These are phyloP conservation scores for Drosophila kepulauana DNA, from an alignment of 1,140 invertebrate genomes.

Conservation along the genomic window DNA sequence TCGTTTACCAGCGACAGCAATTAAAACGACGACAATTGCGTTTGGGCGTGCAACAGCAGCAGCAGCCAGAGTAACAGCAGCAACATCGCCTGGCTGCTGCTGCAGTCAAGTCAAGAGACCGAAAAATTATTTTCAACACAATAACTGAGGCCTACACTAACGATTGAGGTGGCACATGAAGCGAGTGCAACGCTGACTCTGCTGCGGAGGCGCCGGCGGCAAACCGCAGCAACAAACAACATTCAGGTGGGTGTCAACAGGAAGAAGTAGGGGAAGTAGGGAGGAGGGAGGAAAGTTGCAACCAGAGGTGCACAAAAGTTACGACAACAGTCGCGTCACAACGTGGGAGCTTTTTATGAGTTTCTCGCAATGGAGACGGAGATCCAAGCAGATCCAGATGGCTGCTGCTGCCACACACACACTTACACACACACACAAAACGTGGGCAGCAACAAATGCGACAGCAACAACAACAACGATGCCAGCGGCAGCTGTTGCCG, in stretches of 20 bases:
- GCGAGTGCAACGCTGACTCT: conserved; percentile 22
- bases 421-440: not conserved
- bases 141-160: conserved; percentile 46
- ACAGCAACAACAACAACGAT: conserved; percentile 15
- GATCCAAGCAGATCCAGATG: conserved; percentile 34
- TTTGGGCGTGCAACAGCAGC: conserved; percentile 51
- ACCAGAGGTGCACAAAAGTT: conserved; percentile 49
- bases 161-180: conserved; percentile 36
- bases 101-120: conserved; percentile 45
- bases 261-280: not conserved
- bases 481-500: conserved; percentile 68
- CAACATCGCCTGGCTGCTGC: conserved; percentile 10
- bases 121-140: conserved; percentile 54
- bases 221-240: conserved; percentile 31
- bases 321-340: conserved; percentile 67
- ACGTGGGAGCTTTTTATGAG: conserved; percentile 77
- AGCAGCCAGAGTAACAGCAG: conserved; percentile 20
- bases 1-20: conserved; percentile 57
- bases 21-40: conserved; percentile 76
- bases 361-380: conserved; percentile 57
- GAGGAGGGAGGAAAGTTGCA: not conserved
- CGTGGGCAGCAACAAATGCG: conserved; percentile 20
- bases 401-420: conserved; percentile 15
- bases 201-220: conserved; percentile 46
- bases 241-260: conserved; percentile 40